Conservation (phyloP, 2,113 vertebrate species). For the Lepidothrix coronata region DNA sequence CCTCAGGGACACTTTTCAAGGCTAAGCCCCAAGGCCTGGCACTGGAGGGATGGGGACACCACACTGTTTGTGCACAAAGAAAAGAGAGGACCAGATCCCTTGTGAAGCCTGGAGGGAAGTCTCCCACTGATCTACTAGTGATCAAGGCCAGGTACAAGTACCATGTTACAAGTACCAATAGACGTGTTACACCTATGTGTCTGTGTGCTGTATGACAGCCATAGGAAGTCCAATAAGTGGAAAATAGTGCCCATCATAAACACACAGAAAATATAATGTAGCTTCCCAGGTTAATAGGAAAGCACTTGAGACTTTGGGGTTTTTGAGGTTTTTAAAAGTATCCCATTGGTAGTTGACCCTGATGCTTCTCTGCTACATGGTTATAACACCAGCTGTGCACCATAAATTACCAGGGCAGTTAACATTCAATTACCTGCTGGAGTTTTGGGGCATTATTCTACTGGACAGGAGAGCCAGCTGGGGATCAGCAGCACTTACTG, state of each 20-base stretch:
- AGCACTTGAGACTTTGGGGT: not conserved
- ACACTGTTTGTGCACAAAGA: not conserved
- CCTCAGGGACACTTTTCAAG: not conserved
- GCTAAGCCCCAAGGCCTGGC: not conserved
- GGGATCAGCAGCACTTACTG: not conserved
- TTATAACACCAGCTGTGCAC: not conserved
- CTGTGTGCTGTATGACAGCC: not conserved
- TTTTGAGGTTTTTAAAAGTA: not conserved
- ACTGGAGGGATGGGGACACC: not conserved
- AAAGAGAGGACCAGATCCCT: not conserved
- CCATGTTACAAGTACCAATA: not conserved
- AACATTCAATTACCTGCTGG: not conserved
- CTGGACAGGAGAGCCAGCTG: not conserved
- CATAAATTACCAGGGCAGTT: not conserved
- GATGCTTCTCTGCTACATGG: not conserved
- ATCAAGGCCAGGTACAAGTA: not conserved
- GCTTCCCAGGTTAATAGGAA: not conserved
- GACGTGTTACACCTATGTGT: not conserved
- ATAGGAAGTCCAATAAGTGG: not conserved
- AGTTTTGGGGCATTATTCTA: not conserved
- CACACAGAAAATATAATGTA: not conserved
- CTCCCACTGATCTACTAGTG: not conserved
- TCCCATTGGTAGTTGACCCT: not conserved
- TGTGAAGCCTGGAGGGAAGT: not conserved
- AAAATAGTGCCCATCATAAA: not conserved